Percentiles rank a stretch among this genome's conserved stretches.
Conservation (phyloP, 2,113 vertebrate genomes). For the Nicator chloris region DNA sequence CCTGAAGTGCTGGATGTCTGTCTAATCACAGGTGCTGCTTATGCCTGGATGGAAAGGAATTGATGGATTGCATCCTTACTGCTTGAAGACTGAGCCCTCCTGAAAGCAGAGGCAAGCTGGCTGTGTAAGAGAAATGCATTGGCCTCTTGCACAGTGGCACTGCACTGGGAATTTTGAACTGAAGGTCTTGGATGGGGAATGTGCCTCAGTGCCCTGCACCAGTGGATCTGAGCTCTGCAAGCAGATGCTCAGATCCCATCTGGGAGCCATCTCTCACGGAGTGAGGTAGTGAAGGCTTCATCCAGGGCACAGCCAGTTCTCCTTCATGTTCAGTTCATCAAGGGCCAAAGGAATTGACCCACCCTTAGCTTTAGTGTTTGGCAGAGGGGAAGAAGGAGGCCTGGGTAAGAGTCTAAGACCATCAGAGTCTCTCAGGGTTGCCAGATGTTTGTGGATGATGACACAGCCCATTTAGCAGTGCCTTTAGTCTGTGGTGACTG, state of each 20-base stretch:
- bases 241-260: neutral
- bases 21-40: neutral
- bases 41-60: neutral
- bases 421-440: neutral
- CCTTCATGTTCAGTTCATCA: neutral
- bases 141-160: neutral
- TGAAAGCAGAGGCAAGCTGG: neutral
- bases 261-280: accelerated
- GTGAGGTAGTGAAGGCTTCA: accelerated
- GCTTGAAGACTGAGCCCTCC: neutral
- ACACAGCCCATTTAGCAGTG: no score
- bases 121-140: neutral
- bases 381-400: neutral
- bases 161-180: accelerated
- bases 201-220: neutral
- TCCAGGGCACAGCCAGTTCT: neutral
- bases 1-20: neutral
- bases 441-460: neutral
- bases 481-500: neutral
- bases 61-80: neutral
- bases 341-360: neutral
- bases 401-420: neutral
- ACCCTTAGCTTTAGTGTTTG: neutral
- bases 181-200: neutral
- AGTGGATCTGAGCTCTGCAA: neutral